These are phyloP conservation scores for Trachurus trachurus DNA, from an alignment of 2,797 vertebrate species.

Conservation along the genomic window DNA sequence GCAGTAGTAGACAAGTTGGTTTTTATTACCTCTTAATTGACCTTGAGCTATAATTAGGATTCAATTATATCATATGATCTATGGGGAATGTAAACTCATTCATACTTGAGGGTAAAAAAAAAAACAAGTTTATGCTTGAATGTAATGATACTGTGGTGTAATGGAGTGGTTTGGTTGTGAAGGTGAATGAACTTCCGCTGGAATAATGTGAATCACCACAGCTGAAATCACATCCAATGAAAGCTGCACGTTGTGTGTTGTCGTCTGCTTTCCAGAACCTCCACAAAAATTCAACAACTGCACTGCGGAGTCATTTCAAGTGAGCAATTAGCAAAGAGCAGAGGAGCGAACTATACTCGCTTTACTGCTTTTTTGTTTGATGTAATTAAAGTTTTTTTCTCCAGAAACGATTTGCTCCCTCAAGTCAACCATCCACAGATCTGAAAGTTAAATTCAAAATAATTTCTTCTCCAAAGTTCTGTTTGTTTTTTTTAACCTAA, in stretches of 20 bases:
- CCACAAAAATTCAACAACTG: neutral
- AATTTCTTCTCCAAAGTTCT: neutral
- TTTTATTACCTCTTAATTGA: constrained; percentile 12
- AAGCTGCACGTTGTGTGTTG: neutral
- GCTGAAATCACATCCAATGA: neutral
- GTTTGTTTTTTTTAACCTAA: too few relatives aligned
- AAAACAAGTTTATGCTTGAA: neutral
- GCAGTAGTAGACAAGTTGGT: neutral
- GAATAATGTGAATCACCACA: neutral
- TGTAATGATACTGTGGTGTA: neutral
- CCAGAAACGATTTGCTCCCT: neutral
- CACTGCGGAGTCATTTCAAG: neutral
- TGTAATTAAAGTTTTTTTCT: neutral
- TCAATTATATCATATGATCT: neutral
- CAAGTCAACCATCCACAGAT: neutral
- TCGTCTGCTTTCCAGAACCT: neutral
- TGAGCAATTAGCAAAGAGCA: neutral
- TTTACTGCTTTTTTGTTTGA: neutral
- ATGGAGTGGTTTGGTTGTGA: neutral
- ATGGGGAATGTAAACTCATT: neutral
- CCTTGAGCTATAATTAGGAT: constrained; percentile 6
- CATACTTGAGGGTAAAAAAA: neutral
- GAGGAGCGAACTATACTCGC: neutral
- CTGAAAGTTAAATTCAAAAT: neutral
- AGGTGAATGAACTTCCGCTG: neutral